Base-by-base conservation (phyloP, 2,113 vertebrate genomes). In the Zosterops lateralis region DNA sequence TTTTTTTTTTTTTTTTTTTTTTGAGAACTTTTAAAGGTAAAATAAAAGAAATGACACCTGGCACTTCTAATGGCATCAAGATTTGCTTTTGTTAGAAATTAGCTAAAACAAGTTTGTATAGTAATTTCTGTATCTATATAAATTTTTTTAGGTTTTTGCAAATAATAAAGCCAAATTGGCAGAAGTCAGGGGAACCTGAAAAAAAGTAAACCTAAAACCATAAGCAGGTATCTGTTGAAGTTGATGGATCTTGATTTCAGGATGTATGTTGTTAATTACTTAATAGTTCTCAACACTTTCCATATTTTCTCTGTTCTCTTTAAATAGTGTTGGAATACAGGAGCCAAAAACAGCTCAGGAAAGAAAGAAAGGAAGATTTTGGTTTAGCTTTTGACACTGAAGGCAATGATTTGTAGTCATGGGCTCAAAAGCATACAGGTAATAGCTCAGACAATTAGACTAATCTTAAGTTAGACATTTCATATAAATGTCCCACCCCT, bases 381-480 rank as follows among this genome's bases (percentile, higher is more conserved):
- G 5, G 1, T 82, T 93, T 62, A 66, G 54, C 16, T 5, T 79
- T 76, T 70, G 42, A 77, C 44, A 75, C 16, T 17, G 24, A 81
- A 84, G 71, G 48, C 9, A 67, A 40, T 53, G 45, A 89, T 87
- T 93, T 89, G 77, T 89, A 51, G 25, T 58, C 28, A 53, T 47
- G 29, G 44, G 15, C n/a, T 89, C 42, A 91, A 90, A 92, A 84
- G 29, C 45, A 87, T 28, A 44, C 2, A 75, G 48, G 65, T 75
- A 92, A 82, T 61, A 89, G 16, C 70, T 82, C 38, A 72, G 32
- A 34, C 45, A 31, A 79, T 93, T 68, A 62, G 40, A 76, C 60
- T 93, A 82, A 91, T 93, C 45, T 76, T 36, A 87, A 89, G 42
- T 64, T 60, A 89, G 58, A 61, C 6, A 61, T 79, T 84, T 93